Evolutionary conservation across 2,888 invertebrate species (phyloP).

Genomic region (Odontothrips loti): DNA sequence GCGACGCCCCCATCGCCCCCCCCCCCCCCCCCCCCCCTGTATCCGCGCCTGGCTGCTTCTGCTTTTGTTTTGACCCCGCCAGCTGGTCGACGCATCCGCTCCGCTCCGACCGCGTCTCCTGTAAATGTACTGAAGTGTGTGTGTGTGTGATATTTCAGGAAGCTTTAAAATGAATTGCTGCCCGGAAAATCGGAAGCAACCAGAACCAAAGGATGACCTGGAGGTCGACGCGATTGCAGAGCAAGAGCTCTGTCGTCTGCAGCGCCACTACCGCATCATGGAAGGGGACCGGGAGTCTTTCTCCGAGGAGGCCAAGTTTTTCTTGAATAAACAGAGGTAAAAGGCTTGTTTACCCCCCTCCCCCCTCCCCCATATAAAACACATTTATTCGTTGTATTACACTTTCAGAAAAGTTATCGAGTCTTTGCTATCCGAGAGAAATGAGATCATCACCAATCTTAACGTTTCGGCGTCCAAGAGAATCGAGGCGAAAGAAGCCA

Average conservation of each 20-base stretch:
- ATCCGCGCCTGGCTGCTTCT: no score
- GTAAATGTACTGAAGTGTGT: neutral
- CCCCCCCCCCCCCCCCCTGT: no score
- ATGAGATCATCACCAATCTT: conserved; percentile 59
- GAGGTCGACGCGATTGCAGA: conserved; percentile 75
- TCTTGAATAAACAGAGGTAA: conserved; percentile 49
- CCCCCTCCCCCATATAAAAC: no score
- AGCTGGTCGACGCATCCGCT: no score
- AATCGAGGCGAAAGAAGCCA: conserved; percentile 53
- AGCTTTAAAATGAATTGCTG: conserved; percentile 42
- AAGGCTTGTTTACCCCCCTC: no score
- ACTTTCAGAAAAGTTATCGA: conserved; percentile 53
- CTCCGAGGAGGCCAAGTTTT: conserved; percentile 63
- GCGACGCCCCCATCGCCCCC: no score
- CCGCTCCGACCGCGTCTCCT: neutral
- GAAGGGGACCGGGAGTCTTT: conserved; percentile 71
- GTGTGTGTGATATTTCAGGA: neutral
- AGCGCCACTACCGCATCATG: conserved; percentile 78
- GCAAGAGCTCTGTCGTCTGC: conserved; percentile 70
- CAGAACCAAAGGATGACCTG: conserved; percentile 56
- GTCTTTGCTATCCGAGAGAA: conserved; percentile 58
- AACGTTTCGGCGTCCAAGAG: conserved; percentile 52
- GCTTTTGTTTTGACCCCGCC: neutral
- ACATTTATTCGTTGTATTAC: neutral
- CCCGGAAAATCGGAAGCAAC: conserved; percentile 34